Conservation (phyloP, 1,140 invertebrate genomes). For the Aporrectodea caliginosa region DNA sequence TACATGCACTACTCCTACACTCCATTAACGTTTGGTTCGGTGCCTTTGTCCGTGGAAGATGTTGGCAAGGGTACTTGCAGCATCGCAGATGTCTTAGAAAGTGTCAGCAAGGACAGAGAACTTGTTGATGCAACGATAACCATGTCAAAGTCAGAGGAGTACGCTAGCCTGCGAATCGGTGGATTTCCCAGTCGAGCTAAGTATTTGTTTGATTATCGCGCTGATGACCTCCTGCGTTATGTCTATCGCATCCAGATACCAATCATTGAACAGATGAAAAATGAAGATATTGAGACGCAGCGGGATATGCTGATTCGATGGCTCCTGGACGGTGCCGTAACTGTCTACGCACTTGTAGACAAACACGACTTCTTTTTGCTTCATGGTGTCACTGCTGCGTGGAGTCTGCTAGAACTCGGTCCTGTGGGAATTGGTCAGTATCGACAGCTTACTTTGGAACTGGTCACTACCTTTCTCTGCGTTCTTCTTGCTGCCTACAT, state of each 20-base stretch:
- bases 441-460: background rate
- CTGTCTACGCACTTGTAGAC: constrained; percentile 6
- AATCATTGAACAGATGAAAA: background rate
- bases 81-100: constrained; percentile 10
- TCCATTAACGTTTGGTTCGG: no score
- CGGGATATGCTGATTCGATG: background rate
- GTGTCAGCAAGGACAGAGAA: background rate
- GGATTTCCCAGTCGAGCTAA: background rate
- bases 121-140: background rate
- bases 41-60: background rate
- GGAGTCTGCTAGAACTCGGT: background rate
- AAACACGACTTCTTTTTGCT: constrained; percentile 25
- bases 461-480: background rate
- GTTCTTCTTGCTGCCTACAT: background rate
- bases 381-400: constrained; percentile 25
- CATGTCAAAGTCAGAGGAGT: background rate
- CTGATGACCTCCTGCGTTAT: background rate
- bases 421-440: background rate
- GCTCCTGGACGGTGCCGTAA: constrained; percentile 17
- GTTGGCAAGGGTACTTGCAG: background rate
- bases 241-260: background rate
- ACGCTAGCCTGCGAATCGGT: background rate
- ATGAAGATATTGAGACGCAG: background rate
- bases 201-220: background rate
- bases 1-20: constrained; percentile 20